Conservation (phyloP, 1,140 invertebrate species). For the Pomacea maculata region DNA sequence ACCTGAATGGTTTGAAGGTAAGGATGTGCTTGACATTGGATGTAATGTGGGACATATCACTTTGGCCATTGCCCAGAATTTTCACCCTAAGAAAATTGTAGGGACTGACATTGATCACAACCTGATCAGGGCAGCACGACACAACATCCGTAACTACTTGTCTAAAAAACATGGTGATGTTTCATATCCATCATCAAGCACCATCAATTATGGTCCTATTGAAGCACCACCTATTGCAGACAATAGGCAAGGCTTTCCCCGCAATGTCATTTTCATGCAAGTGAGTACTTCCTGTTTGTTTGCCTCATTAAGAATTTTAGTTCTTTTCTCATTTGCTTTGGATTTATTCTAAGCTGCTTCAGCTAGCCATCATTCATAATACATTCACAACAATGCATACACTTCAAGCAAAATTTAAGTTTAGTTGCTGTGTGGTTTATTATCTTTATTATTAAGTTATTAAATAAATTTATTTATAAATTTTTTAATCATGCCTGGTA, state of each 20-base stretch:
- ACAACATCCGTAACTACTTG: constrained; percentile 73
- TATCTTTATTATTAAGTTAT: no score
- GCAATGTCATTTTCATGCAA: constrained; percentile 88
- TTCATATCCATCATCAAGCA: constrained; percentile 77
- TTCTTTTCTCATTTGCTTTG: not conserved
- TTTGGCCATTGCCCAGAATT: constrained; percentile 80
- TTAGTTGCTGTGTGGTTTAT: no score
- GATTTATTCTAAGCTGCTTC: not conserved
- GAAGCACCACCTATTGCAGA: constrained; percentile 71
- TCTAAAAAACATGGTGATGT: constrained; percentile 11
- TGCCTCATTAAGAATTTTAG: not conserved
- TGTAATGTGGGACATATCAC: constrained; percentile 98
- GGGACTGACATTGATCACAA: constrained; percentile 96
- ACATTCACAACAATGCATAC: no score
- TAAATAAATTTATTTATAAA: no score
- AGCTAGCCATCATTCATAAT: no score
- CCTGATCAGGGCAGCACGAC: constrained; percentile 83
- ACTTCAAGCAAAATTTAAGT: no score
- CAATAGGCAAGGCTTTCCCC: constrained; percentile 73
- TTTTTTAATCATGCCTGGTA: no score
- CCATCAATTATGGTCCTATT: constrained; percentile 77
- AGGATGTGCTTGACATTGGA: constrained; percentile 95
- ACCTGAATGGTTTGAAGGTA: constrained; percentile 85
- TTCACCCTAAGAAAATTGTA: constrained; percentile 83
- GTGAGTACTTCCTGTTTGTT: constrained; percentile 67